Conservation (phyloP, 2,888 invertebrate species). For the Drosophila imparisetae region DNA sequence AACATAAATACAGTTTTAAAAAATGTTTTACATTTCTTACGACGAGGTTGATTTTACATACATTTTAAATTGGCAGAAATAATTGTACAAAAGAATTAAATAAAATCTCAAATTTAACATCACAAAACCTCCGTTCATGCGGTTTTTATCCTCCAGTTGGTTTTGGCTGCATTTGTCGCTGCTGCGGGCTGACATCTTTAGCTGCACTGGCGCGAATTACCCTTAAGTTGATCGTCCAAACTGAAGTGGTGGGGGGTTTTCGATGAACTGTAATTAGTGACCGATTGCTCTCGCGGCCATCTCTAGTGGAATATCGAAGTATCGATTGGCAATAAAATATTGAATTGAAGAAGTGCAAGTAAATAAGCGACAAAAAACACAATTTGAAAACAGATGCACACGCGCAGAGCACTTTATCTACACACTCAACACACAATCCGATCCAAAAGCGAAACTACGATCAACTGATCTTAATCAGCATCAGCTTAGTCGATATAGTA, state of each 20-base stretch:
- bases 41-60: too few relatives aligned
- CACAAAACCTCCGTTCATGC: too few relatives aligned
- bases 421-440: background rate
- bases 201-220: too few relatives aligned
- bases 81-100: too few relatives aligned
- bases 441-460: slow-evolving; percentile 10
- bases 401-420: background rate
- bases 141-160: too few relatives aligned
- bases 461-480: slow-evolving; percentile 7
- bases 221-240: background rate
- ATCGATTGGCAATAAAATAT: background rate
- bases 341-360: background rate
- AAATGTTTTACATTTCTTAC: too few relatives aligned
- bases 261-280: too few relatives aligned
- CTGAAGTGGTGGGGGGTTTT: too few relatives aligned
- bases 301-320: background rate
- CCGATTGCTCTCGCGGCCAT: background rate
- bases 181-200: background rate
- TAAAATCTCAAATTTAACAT: too few relatives aligned
- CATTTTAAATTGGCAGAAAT: too few relatives aligned
- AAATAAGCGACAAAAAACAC: background rate
- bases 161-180: background rate
- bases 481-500: too few relatives aligned
- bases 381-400: background rate
- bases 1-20: too few relatives aligned